Conservation (phyloP, 2,888 invertebrate genomes). For the Lasioglossum oenotherae region DNA sequence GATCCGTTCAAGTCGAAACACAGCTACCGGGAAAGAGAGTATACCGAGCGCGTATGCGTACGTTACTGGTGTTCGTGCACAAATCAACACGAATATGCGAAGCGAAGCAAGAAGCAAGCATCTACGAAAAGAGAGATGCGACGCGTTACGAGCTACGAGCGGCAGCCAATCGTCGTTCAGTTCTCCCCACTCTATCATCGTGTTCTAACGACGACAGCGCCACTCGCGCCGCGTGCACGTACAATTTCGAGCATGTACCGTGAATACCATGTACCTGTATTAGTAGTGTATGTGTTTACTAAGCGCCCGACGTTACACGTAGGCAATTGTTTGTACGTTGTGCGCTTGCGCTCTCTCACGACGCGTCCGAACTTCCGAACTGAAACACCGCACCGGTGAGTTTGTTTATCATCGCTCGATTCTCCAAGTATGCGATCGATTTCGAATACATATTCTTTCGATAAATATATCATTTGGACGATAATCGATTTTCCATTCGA, state of each 20-base stretch:
- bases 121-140: conserved; percentile 12
- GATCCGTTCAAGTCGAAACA: background rate
- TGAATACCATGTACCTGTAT: background rate
- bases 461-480: background rate
- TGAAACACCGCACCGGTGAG: background rate
- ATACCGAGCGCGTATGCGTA: conserved; percentile 1
- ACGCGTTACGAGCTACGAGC: conserved; percentile 15
- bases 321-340: background rate
- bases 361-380: background rate
- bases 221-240: background rate
- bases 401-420: background rate
- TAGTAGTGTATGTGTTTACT: background rate
- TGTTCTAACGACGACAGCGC: conserved; percentile 11
- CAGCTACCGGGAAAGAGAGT: background rate
- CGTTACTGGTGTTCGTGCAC: conserved; percentile 9
- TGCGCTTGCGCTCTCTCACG: background rate
- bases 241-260: background rate
- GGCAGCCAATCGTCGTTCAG: conserved; percentile 15
- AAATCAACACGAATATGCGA: conserved; percentile 36
- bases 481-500: background rate
- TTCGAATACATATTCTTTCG: background rate
- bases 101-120: background rate
- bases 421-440: background rate
- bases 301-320: background rate
- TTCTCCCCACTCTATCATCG: conserved; percentile 1